Conservation (phyloP, 23 tunicate genomes). For the Styela clava region DNA sequence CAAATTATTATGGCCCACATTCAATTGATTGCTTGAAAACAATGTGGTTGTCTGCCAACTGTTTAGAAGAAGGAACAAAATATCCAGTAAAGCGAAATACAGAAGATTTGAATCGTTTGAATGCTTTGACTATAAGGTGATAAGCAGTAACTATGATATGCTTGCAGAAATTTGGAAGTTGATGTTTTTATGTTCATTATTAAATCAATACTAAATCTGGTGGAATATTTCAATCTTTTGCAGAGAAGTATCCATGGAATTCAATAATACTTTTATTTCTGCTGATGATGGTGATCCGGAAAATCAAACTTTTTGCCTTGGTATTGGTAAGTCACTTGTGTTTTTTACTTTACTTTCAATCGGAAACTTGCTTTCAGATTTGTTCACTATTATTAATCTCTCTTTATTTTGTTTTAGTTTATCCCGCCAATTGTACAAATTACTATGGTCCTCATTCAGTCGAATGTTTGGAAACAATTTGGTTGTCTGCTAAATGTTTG, state of each 20-base stretch:
- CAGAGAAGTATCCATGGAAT: background rate
- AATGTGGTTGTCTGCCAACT: conserved; percentile 21
- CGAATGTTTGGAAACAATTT: conserved; percentile 30
- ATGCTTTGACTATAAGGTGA: conserved; percentile 11
- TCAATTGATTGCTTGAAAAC: conserved; percentile 30
- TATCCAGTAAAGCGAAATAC: background rate
- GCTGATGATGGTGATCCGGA: conserved; percentile 5
- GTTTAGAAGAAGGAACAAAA: background rate
- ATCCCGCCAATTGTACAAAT: background rate
- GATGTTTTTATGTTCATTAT: no score
- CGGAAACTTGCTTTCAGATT: no score
- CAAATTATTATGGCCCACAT: conserved; percentile 34
- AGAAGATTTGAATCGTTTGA: background rate
- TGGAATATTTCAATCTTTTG: no score
- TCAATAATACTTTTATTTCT: background rate
- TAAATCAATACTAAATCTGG: no score
- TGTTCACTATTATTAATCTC: no score
- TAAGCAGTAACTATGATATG: no score
- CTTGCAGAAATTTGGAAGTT: no score
- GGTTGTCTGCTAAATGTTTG: conserved; percentile 10
- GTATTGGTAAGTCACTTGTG: conserved; percentile 19
- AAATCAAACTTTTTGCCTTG: conserved; percentile 24
- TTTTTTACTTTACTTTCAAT: no score
- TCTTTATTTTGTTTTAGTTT: background rate
- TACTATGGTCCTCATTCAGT: conserved; percentile 35